phyloP scores from a whole-genome alignment of 1,140 invertebrate species.

The Sminthurides bifidus region DNA sequence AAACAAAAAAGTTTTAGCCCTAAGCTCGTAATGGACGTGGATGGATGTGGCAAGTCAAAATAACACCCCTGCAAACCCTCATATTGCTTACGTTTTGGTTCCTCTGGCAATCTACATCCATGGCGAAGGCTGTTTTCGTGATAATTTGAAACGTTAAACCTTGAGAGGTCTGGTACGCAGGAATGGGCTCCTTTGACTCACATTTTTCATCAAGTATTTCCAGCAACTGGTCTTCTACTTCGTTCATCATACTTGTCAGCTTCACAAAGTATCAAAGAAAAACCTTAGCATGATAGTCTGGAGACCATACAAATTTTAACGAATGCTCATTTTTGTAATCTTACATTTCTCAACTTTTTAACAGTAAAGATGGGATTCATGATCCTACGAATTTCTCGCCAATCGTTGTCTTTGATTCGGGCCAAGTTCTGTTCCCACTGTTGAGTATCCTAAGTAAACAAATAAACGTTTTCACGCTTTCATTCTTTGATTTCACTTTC shows the following conservation, averaged over 20 bases:
- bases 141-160: constrained; percentile 30
- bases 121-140: constrained; percentile 29
- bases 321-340: too few relatives aligned
- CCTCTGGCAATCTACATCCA: constrained; percentile 30
- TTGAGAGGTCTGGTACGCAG: constrained; percentile 26
- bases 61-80: background rate
- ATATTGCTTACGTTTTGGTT: constrained; percentile 23
- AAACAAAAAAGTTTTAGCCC: background rate
- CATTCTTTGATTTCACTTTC: too few relatives aligned
- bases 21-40: too few relatives aligned
- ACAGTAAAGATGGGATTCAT: constrained; percentile 28
- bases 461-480: too few relatives aligned
- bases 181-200: constrained; percentile 15
- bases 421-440: constrained; percentile 29
- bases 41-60: too few relatives aligned
- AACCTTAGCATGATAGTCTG: too few relatives aligned
- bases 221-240: constrained; percentile 26
- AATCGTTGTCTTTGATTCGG: constrained; percentile 24
- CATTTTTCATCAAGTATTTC: constrained; percentile 30
- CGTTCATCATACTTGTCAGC: constrained; percentile 29
- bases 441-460: too few relatives aligned
- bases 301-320: too few relatives aligned
- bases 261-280: too few relatives aligned
- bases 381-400: constrained; percentile 26
- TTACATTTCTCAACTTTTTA: constrained; percentile 28